Conservation (phyloP, 2,797 vertebrate species). For the Hypotaenidia philippensis region DNA sequence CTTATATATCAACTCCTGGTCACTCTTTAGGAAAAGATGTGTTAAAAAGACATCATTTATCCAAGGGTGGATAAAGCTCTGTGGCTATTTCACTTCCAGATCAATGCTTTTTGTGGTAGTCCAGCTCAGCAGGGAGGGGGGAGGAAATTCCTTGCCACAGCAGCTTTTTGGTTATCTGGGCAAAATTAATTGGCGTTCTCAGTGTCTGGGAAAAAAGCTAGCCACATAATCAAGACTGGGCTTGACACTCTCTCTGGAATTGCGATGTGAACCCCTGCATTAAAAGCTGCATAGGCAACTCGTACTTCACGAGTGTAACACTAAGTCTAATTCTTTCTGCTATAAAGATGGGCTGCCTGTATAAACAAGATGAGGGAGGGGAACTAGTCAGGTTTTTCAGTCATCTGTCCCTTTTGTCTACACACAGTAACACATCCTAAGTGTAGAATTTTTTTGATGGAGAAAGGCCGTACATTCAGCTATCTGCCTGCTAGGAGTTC, state of each 20-base stretch:
- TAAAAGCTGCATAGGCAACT: rapidly evolving
- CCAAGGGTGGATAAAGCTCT: neutral
- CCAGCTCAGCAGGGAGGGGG: neutral
- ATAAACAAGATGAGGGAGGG: rapidly evolving
- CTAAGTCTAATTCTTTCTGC: neutral
- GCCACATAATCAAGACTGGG: neutral
- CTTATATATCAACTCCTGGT: neutral
- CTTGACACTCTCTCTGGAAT: neutral
- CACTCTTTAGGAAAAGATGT: neutral
- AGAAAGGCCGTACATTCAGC: neutral
- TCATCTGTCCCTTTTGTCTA: neutral
- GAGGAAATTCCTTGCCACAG: neutral
- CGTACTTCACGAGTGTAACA: neutral
- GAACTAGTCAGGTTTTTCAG: rapidly evolving
- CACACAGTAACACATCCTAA: neutral
- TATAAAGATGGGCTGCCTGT: rapidly evolving
- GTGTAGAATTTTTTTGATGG: rapidly evolving
- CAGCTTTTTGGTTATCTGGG: neutral
- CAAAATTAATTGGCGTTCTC: neutral
- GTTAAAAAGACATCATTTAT: neutral
- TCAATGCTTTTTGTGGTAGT: neutral
- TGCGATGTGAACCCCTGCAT: neutral
- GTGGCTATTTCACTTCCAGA: neutral
- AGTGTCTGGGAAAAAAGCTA: neutral
- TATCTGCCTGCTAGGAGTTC: neutral